Evolutionary conservation across 2,888 invertebrate species (phyloP).

Genomic region (Polietes domitor): DNA sequence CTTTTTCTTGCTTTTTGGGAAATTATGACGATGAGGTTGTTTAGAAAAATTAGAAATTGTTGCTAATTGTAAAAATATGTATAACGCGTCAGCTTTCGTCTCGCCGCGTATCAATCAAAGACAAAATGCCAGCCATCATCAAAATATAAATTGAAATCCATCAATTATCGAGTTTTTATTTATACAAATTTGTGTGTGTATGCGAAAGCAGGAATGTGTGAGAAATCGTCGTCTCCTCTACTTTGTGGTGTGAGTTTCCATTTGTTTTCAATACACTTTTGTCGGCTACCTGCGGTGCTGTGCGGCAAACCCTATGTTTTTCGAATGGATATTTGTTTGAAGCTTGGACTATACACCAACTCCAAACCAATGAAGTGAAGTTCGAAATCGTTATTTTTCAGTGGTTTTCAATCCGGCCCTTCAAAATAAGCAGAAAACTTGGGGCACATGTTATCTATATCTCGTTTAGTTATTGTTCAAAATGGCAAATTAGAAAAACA

Average conservation of each 20-base stretch:
- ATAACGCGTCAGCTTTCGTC: background rate
- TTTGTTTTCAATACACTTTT: background rate
- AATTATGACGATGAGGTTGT: background rate
- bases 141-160: conserved; percentile 13
- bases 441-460: no score
- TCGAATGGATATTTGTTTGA: no score
- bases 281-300: background rate
- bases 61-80: conserved; percentile 14
- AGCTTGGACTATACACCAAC: no score
- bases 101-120: background rate
- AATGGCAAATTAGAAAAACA: no score
- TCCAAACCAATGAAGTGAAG: no score
- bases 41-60: conserved; percentile 26
- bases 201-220: background rate
- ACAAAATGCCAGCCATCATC: background rate
- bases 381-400: no score
- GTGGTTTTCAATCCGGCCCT: no score
- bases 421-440: no score
- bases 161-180: conserved; percentile 25
- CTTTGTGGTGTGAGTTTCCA: background rate
- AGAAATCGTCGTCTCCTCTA: background rate
- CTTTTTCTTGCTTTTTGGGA: background rate
- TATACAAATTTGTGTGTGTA: background rate
- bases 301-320: no score
- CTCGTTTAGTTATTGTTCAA: no score